A percentile compares a stretch with the other conserved stretches of the same genome.
Evolutionary conservation across 2,113 vertebrate genomes (phyloP).

Genomic region (Delphinus delphis): DNA sequence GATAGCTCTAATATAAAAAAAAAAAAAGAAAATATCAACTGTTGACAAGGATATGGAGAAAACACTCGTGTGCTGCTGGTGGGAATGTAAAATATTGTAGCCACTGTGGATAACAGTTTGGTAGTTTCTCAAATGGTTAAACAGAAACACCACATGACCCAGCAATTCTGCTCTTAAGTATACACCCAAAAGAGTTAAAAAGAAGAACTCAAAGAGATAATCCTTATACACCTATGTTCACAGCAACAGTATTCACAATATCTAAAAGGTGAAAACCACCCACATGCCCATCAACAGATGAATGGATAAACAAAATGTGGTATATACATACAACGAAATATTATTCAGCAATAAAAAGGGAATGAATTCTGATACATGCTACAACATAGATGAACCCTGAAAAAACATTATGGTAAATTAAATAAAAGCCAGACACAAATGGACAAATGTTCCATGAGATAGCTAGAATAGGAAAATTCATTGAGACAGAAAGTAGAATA

Average conservation of each 20-base stretch:
- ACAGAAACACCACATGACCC: background rate
- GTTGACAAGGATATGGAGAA: background rate
- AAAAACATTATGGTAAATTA: background rate
- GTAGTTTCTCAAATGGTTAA: background rate
- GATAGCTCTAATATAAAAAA: background rate
- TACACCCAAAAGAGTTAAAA: background rate
- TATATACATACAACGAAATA: background rate
- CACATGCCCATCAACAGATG: background rate
- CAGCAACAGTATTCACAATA: background rate
- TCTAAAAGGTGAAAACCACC: background rate
- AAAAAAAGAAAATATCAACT: background rate
- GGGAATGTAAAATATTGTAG: background rate
- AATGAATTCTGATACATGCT: background rate
- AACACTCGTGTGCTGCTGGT: background rate
- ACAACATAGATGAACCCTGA: background rate
- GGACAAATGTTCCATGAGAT: background rate
- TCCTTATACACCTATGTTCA: background rate
- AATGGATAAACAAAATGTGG: background rate
- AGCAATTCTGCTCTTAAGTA: background rate
- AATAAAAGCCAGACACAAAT: background rate
- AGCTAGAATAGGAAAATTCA: background rate
- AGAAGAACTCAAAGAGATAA: background rate
- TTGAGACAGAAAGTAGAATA: background rate
- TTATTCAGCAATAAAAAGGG: background rate
- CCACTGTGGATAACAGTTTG: background rate